Conservation (phyloP, 2,888 invertebrate species). For the Seira ritae region DNA sequence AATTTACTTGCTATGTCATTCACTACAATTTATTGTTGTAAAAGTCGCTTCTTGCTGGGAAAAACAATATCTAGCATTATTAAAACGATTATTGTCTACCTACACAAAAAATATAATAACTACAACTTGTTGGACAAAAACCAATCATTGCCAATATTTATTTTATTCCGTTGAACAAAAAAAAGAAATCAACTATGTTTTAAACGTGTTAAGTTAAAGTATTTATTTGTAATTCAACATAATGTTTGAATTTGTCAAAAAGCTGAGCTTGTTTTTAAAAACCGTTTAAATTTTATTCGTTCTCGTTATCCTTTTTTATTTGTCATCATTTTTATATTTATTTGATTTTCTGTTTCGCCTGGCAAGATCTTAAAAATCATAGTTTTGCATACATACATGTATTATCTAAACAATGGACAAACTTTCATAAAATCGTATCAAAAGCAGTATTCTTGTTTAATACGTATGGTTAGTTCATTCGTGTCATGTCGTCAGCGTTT, state of each 20-base stretch:
- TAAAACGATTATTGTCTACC: conserved; percentile 48
- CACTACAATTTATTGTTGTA: conserved; percentile 46
- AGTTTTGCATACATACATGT: no score
- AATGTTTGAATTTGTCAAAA: conserved; percentile 39
- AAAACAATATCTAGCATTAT: conserved; percentile 55
- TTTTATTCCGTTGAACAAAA: conserved; percentile 40
- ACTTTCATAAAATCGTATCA: no score
- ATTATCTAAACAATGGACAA: no score
- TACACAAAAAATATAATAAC: conserved; percentile 21
- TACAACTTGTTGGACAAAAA: conserved; percentile 38
- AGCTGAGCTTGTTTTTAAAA: conserved; percentile 54
- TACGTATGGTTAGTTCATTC: no score
- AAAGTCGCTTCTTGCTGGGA: conserved; percentile 54
- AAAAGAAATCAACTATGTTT: neutral
- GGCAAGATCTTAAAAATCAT: no score
- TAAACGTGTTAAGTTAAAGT: conserved; percentile 31
- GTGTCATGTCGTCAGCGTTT: no score
- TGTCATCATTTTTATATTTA: no score
- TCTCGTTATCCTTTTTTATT: no score
- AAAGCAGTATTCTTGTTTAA: no score
- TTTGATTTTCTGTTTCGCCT: no score
- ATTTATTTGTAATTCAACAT: conserved; percentile 52
- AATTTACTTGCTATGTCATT: conserved; percentile 54
- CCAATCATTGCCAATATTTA: conserved; percentile 56
- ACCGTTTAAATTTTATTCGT: no score